Conservation (phyloP, 2,113 vertebrate species). For the Tympanuchus pallidicinctus region DNA sequence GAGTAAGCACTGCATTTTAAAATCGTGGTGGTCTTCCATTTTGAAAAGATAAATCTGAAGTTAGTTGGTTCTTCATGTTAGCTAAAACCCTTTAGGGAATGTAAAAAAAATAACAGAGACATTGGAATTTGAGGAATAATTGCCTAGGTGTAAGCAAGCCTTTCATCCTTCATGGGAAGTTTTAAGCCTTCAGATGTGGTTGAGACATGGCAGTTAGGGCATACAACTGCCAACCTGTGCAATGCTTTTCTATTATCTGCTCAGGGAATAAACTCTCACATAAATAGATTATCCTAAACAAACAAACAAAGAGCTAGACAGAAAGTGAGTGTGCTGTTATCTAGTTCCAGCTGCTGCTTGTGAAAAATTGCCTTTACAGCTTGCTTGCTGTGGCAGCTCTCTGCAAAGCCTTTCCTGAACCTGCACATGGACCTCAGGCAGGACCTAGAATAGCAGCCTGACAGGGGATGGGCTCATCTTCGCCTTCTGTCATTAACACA, state of each 20-base stretch:
- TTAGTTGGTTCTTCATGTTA: background rate
- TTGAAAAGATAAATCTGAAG: constrained; percentile 9
- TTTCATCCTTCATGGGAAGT: constrained; percentile 38
- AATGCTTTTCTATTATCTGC: constrained; percentile 9
- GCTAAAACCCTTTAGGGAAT: constrained; percentile 5
- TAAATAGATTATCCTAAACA: constrained; percentile 1
- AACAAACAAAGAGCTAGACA: background rate
- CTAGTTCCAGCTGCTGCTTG: background rate
- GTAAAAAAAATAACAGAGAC: constrained; percentile 15
- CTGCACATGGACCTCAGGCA: background rate
- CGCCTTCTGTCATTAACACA: background rate
- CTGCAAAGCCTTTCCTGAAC: background rate
- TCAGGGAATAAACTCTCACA: constrained; percentile 26
- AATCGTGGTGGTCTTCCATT: background rate
- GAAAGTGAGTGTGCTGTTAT: background rate
- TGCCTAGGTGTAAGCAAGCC: constrained; percentile 26
- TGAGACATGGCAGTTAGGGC: constrained; percentile 32
- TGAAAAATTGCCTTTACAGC: background rate
- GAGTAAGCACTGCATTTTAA: constrained; percentile 27
- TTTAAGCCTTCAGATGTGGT: constrained; percentile 43
- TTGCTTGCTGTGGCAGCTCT: background rate
- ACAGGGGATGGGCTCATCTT: background rate
- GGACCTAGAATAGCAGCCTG: background rate
- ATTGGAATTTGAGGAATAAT: constrained; percentile 59
- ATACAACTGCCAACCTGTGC: constrained; percentile 15